Percentiles rank a stretch among this genome's conserved stretches.
phyloP scores from a whole-genome alignment of 2,113 vertebrate species.

The Dascyllus trimaculatus region DNA sequence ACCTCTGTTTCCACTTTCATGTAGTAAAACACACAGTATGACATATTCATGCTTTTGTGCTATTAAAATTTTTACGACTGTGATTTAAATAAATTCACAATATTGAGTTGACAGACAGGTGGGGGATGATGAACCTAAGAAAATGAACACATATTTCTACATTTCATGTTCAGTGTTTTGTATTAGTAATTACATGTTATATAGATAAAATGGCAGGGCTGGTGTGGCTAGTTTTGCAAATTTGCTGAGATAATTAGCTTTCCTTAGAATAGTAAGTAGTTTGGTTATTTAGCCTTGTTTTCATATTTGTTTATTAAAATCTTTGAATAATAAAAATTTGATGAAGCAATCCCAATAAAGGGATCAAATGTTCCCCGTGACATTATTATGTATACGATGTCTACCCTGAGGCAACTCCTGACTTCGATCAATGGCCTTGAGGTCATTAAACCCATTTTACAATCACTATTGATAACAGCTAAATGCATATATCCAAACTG shows the following conservation, averaged over 20 bases:
- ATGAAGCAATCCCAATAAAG: background rate
- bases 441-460: slow-evolving; percentile 60
- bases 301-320: no score
- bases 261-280: no score
- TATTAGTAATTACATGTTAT: no score
- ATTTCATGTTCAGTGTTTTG: no score
- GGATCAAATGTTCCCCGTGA: background rate
- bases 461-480: slow-evolving; percentile 35
- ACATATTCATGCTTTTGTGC: background rate
- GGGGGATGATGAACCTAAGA: background rate
- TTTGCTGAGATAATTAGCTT: no score
- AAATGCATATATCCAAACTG: background rate
- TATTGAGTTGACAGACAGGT: background rate
- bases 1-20: background rate
- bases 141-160: no score
- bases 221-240: no score
- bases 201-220: no score
- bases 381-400: background rate
- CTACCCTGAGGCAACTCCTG: background rate
- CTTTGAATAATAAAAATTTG: background rate
- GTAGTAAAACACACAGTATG: background rate
- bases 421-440: slow-evolving; percentile 4
- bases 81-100: background rate
- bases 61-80: background rate
- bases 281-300: no score